These are phyloP conservation scores for Oreochromis aureus DNA, from an alignment of 2,113 vertebrate genomes.

Conservation along the genomic window DNA sequence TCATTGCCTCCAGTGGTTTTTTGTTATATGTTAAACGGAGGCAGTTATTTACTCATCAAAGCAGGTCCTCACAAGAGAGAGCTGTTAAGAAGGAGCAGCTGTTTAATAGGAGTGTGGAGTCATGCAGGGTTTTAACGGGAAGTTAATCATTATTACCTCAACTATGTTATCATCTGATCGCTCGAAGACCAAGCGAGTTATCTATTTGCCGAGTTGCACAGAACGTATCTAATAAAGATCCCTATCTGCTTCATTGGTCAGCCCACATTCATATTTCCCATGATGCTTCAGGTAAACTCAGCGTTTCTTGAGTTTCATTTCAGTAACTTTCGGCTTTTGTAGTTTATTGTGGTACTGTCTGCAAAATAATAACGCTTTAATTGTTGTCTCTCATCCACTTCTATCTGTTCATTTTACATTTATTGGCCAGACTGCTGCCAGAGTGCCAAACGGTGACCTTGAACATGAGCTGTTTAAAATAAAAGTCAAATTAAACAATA, in stretches of 20 bases:
- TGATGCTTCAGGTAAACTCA: neutral
- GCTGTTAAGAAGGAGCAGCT: neutral
- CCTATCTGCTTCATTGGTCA: neutral
- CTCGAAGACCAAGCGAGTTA: neutral
- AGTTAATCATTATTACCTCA: conserved; percentile 27
- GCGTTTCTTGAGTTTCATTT: neutral
- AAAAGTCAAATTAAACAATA: neutral
- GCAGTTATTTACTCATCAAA: neutral
- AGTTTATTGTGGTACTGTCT: neutral
- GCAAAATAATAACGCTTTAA: neutral
- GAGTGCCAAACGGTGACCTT: neutral
- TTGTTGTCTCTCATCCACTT: neutral
- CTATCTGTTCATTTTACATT: neutral
- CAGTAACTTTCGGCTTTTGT: neutral
- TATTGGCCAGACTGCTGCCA: neutral
- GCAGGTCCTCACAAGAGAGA: neutral
- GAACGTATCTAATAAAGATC: neutral
- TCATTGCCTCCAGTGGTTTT: neutral
- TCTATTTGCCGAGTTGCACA: neutral
- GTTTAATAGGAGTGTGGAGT: neutral
- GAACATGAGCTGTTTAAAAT: neutral
- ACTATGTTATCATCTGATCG: neutral
- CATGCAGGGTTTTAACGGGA: neutral
- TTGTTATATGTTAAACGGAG: neutral
- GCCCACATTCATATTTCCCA: neutral